phyloP scores from a whole-genome alignment of 2,113 vertebrate genomes.

The Psammodynastes pulverulentus region DNA sequence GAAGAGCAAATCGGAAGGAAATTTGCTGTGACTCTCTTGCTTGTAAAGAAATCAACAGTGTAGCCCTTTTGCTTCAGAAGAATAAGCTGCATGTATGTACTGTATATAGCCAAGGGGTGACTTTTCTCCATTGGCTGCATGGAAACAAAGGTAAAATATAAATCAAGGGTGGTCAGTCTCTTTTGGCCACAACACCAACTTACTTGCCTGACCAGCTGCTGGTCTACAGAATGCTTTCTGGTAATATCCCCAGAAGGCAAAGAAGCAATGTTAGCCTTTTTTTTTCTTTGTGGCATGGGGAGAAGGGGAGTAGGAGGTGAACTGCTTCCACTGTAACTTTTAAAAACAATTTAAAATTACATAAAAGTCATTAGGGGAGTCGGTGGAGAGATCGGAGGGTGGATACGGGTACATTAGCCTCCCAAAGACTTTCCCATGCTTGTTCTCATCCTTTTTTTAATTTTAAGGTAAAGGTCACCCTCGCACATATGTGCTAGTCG shows the following conservation, averaged over 20 bases:
- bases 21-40: not conserved
- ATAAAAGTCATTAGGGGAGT: not conserved
- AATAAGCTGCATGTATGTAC: not conserved
- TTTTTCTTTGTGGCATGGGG: not conserved
- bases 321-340: not conserved
- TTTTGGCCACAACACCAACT: not conserved
- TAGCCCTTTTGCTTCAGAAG: not conserved
- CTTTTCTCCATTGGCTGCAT: not conserved
- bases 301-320: not conserved
- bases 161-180: not conserved
- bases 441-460: not conserved
- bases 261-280: not conserved
- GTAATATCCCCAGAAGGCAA: not conserved
- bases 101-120: not conserved
- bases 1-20: not conserved
- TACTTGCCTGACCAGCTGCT: not conserved
- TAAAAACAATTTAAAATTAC: not conserved
- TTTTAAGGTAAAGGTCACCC: too few species aligned
- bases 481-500: too few species aligned
- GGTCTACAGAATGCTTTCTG: not conserved
- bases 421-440: not conserved
- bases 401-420: not conserved
- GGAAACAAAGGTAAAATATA: not conserved
- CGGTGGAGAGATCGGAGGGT: not conserved
- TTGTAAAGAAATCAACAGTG: not conserved